Base-by-base conservation (phyloP, 1,140 invertebrate genomes). In the Ceratosolen solmsi region DNA sequence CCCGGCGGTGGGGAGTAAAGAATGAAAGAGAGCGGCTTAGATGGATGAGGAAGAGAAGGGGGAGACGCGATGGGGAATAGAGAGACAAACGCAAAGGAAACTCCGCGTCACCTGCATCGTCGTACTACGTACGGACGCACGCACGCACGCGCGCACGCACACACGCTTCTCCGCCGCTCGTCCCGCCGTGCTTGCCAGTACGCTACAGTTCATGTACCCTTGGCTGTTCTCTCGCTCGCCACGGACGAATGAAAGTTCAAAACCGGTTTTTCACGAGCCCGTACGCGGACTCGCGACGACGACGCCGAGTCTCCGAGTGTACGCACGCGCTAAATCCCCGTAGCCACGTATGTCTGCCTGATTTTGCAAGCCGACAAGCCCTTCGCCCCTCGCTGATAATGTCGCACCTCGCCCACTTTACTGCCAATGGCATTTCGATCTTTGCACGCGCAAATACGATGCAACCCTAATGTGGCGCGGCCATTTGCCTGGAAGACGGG, bases 261-360 rank as follows among this genome's bases (percentile, higher is more conserved):
- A 85, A 87, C 84, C 85, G 84, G 86, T 81, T 80, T 81, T 83
- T 54, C 13, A 54, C 82, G 54, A 77, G 41, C 54, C 30, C 41
- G 70, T 70, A 70, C 68, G 60, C 15, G 25, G 1, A 22, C 49
- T 2, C 9, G 20, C 49, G 49, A 22, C 22, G 46, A 30, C 71
- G 63, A 49, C 71, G 38, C 11, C 38, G 63, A 65, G 63, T 65
- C 63, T 68, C 2, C n/a, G 51, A 15, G 51, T 20, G 3, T 54
- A 63, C 65, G 65, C 36, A 5, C 65, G 33, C 30, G 30, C 36
- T 33, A 11, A n/a, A 38, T 15, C 25, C 41, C 41, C 60, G 60
- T 17, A 2, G 11, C 11, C 30, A 15, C 5, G 1, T 27, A 63
- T 27, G 60, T 63, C 30, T 27, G 15, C 5, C 17, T 1, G 63